Evolutionary conservation across 2,797 vertebrate species (phyloP).

Genomic region (Enteromius mattozi): DNA sequence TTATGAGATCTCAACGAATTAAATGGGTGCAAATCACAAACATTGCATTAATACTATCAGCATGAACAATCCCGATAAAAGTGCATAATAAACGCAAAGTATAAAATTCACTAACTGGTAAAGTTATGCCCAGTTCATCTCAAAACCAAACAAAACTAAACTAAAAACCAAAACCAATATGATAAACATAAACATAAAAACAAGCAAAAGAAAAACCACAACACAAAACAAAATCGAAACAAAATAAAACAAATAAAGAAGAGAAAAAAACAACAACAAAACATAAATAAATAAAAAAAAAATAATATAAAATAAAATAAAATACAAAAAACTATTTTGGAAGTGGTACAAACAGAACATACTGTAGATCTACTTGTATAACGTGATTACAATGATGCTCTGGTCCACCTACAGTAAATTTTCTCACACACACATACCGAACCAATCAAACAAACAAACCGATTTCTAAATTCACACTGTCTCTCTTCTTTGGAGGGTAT

Average conservation of each 20-base stretch:
- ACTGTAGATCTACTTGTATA: not conserved
- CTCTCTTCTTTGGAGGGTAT: slow-evolving; percentile 14
- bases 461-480: slow-evolving; percentile 42
- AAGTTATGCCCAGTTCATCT: not conserved
- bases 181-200: too few relatives aligned
- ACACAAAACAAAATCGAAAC: too few relatives aligned
- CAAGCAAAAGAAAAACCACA: not conserved
- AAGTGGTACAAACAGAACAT: not conserved
- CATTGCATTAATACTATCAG: not conserved
- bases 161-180: too few relatives aligned
- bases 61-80: not conserved
- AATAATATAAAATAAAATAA: not conserved
- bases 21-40: not conserved
- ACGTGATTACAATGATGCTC: not conserved
- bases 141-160: not conserved
- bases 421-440: not conserved
- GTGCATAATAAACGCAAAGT: not conserved
- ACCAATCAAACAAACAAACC: not conserved
- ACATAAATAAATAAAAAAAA: not conserved
- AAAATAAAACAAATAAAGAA: not conserved
- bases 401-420: not conserved
- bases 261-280: not conserved
- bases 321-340: not conserved
- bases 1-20: not conserved
- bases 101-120: not conserved